Percentiles rank a stretch among this genome's conserved stretches.
phyloP scores from a whole-genome alignment of 1,140 invertebrate species.

The Hycleus cichorii region DNA sequence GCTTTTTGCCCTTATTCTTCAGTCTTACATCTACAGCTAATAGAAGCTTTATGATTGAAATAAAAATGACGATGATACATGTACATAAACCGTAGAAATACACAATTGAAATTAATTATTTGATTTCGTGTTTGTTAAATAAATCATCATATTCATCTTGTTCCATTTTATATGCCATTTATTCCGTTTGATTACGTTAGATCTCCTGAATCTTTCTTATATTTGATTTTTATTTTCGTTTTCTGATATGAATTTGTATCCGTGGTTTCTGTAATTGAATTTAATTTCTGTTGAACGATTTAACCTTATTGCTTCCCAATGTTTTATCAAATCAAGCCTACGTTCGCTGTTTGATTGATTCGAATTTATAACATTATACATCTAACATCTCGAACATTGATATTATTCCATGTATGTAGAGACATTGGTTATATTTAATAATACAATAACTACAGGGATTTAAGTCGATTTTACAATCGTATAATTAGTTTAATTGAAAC shows the following conservation, averaged over 20 bases:
- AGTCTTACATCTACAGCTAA: background rate
- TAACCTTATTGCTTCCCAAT: conserved; percentile 3
- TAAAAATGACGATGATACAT: background rate
- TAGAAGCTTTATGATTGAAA: conserved; percentile 1
- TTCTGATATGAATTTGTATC: conserved; percentile 6
- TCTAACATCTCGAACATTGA: too few species aligned
- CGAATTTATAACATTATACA: conserved; percentile 8
- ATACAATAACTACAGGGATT: too few species aligned
- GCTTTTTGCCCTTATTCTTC: too few species aligned
- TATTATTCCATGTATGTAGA: too few species aligned
- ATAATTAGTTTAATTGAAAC: too few species aligned
- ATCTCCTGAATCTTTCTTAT: background rate
- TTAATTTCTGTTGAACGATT: conserved; percentile 13
- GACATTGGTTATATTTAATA: too few species aligned
- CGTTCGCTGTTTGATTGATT: conserved; percentile 12
- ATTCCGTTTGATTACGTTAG: background rate
- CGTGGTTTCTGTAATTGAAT: conserved; percentile 11
- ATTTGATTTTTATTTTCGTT: conserved; percentile 8
- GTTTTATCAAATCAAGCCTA: conserved; percentile 11
- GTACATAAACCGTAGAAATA: background rate
- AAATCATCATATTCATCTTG: too few species aligned
- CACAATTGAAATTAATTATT: background rate
- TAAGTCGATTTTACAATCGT: too few species aligned
- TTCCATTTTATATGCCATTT: too few species aligned
- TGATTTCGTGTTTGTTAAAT: too few species aligned